Base-by-base conservation (phyloP, 2,797 vertebrate species). In the Orientallactaga sibirica region DNA sequence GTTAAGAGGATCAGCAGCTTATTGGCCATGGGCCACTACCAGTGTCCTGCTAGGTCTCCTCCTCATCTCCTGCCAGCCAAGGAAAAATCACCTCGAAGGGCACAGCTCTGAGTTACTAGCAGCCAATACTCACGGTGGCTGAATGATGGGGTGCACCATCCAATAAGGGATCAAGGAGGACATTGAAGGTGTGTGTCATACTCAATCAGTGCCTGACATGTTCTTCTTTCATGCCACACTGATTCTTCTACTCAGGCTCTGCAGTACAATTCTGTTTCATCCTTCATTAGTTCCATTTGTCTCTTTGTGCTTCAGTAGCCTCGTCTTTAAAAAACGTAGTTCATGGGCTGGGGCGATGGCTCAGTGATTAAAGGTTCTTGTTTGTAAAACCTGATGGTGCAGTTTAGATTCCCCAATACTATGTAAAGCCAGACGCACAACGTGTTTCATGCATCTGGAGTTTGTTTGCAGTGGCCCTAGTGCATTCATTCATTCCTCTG, bases 281-380 rank as follows among this genome's bases (percentile, higher is more conserved):
- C 41, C 74, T 29, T 74, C 77, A 61, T 62, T 33, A 18, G 37
- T 75, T 85, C n/a, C 16, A 80, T 75, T 33, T 66, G 41, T 11
- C 64, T 89, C n/a, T 73, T 73, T 86, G 64, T 73, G 71, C 64
- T 41, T 71, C 29, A 64, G n/a, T 73, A 55, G 29, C 37, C 37
- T 66, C 10, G 68, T 78, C 88, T 92, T 88, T 82, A 89, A 79
- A 89, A 79, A 93, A 78, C 58, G 22, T 37, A 58, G 55, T 58
- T 58, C 55, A 14, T 58, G 55, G 55, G 55, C 55, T 58, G 55
- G 16, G 16, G 12, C 14, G 55, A 16, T 58, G 55, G 55, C 55
- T 58, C 55, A 58, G 55, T 58, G 11, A 16, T 12, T 14, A 14
- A 16, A 58, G 55, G 55, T 16, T 14, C 55, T 58, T 58, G 14